Evolutionary conservation across 2,888 invertebrate genomes (phyloP), one percentile per base, ranked within the genome.

Genomic region (Camptogramma bilineatum): DNA sequence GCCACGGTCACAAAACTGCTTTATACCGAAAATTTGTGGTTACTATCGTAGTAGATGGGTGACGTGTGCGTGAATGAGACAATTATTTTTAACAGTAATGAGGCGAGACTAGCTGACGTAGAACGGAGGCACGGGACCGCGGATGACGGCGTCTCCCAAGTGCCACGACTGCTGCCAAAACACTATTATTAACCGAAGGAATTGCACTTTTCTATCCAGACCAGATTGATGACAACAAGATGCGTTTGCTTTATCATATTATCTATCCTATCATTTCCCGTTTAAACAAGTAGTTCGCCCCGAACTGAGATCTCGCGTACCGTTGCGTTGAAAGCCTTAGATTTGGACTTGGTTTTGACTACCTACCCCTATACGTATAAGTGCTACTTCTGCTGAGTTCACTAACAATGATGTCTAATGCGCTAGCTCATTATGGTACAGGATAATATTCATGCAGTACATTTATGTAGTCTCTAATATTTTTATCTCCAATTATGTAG

Each of bases 81-180:
- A 90, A 90, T 90, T 91, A 91, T 91, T 90, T 92, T 90, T 88
- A 87, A 87, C 79, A 83, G 83, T 85, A 86, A 87, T 83, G 84
- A 84, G 79, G 72, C 78, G 78, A 72, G 75, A 77, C 79, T 60
- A 24, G 74, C 70, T 81, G 79, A 78, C 79, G 80, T 78, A 73
- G 44, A 46, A 13, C 19, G 68, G 69, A 71, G 64, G 63, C 63
- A 62, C 60, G 71, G 74, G 70, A 72, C 67, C 68, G 72, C 65
- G 67, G 66, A 64, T 78, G 77, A 73, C 76, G 77, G 75, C 70
- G 75, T 69, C 70, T 76, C 73, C 62, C 68, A 61, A 66, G 58
- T 73, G 75, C 69, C 73, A 71, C 70, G 69, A 64, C 66, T 70
- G 76, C 69, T 90, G 91, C 90, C 90, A 90, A 87, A 84, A 80